Percentiles rank a stretch among this genome's conserved stretches.
phyloP scores from a whole-genome alignment of 2,113 vertebrate species.

The Anoplopoma fimbria region DNA sequence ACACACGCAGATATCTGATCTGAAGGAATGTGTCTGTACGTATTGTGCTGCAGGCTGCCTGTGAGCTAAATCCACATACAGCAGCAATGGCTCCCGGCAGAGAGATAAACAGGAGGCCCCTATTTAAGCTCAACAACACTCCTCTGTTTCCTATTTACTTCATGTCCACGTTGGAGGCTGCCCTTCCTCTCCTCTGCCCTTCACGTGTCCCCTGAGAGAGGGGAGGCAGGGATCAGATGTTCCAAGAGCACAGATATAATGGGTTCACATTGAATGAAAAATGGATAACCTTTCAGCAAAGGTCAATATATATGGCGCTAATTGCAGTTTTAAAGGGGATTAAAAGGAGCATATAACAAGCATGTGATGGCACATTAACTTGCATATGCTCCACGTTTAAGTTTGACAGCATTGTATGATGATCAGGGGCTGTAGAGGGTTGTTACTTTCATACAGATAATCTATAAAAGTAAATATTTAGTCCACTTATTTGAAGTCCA shows the following conservation, averaged over 20 bases:
- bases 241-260: constrained; percentile 1
- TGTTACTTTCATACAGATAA: background rate
- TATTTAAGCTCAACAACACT: background rate
- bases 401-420: background rate
- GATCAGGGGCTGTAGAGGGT: too few species aligned
- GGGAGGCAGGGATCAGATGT: constrained; percentile 8
- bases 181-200: constrained; percentile 33
- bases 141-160: background rate
- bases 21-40: background rate
- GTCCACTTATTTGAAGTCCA: background rate
- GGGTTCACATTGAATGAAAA: constrained; percentile 35
- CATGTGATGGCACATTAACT: background rate
- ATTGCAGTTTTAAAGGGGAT: constrained; percentile 20
- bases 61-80: background rate
- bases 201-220: constrained; percentile 33
- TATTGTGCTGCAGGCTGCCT: background rate
- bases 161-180: background rate
- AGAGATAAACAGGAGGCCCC: background rate
- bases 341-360: background rate
- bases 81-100: background rate
- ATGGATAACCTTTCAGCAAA: constrained; percentile 47
- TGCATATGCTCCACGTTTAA: background rate
- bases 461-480: constrained; percentile 2
- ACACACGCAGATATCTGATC: background rate
- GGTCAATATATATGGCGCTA: constrained; percentile 37